Evolutionary conservation across 2,113 vertebrate species (phyloP).

Genomic region (Prochilodus magdalenae): DNA sequence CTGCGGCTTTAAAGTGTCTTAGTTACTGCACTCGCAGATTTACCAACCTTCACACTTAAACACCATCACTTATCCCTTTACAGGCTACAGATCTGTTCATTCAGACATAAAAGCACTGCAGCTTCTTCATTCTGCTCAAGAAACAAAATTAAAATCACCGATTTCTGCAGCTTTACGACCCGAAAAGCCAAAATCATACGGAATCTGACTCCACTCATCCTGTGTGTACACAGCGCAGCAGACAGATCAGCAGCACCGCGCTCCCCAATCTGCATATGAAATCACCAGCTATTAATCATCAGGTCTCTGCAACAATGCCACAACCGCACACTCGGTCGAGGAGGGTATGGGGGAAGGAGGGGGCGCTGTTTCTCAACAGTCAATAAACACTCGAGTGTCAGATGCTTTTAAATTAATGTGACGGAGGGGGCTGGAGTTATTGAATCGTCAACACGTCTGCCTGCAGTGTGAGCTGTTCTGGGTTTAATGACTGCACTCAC

Average conservation of each 20-base stretch:
- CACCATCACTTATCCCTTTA: neutral
- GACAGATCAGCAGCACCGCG: too few relatives aligned
- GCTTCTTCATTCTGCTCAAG: neutral
- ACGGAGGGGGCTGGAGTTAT: neutral
- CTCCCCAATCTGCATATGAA: neutral
- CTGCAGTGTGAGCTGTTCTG: neutral
- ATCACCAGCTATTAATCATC: neutral
- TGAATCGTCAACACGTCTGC: constrained; percentile 48
- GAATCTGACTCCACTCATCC: neutral
- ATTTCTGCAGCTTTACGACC: too few relatives aligned
- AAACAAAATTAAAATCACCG: neutral
- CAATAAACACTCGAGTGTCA: neutral
- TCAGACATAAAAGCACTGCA: neutral
- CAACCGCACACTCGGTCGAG: neutral
- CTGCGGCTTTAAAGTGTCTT: constrained; percentile 70
- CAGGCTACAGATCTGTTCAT: neutral
- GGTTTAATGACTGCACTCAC: constrained; percentile 31
- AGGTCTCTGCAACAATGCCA: neutral
- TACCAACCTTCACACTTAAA: constrained; percentile 12
- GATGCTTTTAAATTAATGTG: neutral
- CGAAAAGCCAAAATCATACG: neutral
- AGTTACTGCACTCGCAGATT: constrained; percentile 58
- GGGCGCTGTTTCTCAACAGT: neutral
- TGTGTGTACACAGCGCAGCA: neutral
- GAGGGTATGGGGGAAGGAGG: too few relatives aligned